Evolutionary conservation across 2,113 vertebrate species (phyloP), one percentile per base, ranked within the genome.

Genomic region (Dromaius novaehollandiae): DNA sequence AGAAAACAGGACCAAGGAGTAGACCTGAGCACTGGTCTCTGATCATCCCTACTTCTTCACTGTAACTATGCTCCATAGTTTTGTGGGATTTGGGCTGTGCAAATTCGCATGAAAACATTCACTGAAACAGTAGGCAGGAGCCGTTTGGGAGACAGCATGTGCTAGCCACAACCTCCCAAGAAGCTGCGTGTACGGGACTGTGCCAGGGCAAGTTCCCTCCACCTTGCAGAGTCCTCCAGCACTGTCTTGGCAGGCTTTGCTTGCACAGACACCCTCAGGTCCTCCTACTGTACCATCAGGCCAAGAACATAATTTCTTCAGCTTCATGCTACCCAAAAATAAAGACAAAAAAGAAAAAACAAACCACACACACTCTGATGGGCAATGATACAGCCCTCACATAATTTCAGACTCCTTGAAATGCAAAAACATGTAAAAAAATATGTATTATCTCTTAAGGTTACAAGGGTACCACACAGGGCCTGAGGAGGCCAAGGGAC

Each of bases 321-420:
- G 7, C 13, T 38, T 22, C 83, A 68, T 1, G 17, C 40, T 81
- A 89, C 10, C 36, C 38, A 38, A 38, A 38, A 38, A 38, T 38
- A 38, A 38, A 38, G 38, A 50, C 44, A 53, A 1, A 17, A 11
- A 40, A 32, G 11, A 28, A 66, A 42, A 70, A 76, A 10, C n/a
- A 63, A 56, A 13, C 16, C 63, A 22, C 11, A 11, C 32, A 4
- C 15, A n/a, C 32, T 38, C 56, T 51, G 18, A 68, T 4, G 8
- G 78, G 48, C 78, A 85, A 2, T 15, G 32, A 75, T 56, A 40
- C n/a, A 81, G 50, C 18, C 56, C 36, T 84, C 34, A 56, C 46
- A 55, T 40, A n/a, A 80, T 21, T 80, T 73, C 82, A 89, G 25
- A 30, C 8, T 89, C 71, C 30, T 34, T 86, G 75, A 97, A 96